phyloP scores from a whole-genome alignment of 2,797 vertebrate species.

The Aratinga solstitialis region DNA sequence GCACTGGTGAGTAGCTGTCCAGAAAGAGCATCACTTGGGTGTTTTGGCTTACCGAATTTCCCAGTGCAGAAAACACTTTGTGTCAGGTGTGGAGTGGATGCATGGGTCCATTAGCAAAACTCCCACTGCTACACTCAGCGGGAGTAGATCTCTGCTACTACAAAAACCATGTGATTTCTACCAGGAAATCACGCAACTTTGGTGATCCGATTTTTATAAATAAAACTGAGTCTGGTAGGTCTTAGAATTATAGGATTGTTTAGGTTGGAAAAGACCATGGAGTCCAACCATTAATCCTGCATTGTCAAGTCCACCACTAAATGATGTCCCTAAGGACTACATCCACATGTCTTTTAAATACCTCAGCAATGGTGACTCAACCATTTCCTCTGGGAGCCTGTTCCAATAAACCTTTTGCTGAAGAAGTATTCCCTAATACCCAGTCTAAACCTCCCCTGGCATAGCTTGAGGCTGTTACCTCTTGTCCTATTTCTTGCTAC shows the following conservation, averaged over 20 bases:
- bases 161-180: not conserved
- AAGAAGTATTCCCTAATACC: not conserved
- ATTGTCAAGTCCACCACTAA: not conserved
- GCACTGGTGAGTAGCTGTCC: not conserved
- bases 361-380: not conserved
- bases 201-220: not conserved
- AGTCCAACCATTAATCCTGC: not conserved
- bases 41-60: not conserved
- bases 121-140: not conserved
- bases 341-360: not conserved
- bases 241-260: not conserved
- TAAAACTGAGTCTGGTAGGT: not conserved
- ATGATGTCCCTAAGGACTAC: not conserved
- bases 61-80: not conserved
- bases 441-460: not conserved
- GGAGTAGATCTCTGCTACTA: not conserved
- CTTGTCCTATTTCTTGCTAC: not conserved
- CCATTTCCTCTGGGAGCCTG: not conserved
- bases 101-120: not conserved
- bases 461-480: not conserved
- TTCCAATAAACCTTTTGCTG: not conserved
- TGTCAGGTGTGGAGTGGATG: not conserved
- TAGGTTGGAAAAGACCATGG: not conserved
- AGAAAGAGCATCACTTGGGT: not conserved
- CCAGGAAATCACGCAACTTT: not conserved